These are phyloP conservation scores for Helicoverpa armigera DNA, from an alignment of 1,140 invertebrate genomes.

Conservation along the genomic window DNA sequence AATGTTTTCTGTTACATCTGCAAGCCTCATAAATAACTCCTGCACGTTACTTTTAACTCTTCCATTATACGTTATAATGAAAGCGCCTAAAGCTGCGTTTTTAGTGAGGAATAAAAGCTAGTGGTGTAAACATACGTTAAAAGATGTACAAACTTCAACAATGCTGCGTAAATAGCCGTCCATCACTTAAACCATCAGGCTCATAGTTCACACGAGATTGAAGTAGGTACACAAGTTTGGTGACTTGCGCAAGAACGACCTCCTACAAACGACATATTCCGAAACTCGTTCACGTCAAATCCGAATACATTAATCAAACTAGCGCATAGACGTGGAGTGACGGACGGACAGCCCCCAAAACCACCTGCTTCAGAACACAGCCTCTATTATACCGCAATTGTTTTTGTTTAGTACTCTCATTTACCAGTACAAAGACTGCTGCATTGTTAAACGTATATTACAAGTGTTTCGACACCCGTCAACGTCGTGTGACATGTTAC, in stretches of 20 bases:
- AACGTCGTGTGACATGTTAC: slow-evolving; percentile 74
- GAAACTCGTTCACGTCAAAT: slow-evolving; percentile 54
- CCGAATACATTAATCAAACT: slow-evolving; percentile 73
- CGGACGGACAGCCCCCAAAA: slow-evolving; percentile 69
- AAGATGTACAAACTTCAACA: slow-evolving; percentile 14
- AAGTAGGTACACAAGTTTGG: slow-evolving; percentile 34
- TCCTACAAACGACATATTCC: slow-evolving; percentile 43
- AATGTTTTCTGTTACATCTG: slow-evolving; percentile 45
- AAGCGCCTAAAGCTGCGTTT: neutral
- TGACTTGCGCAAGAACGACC: slow-evolving; percentile 22
- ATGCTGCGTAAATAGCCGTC: neutral
- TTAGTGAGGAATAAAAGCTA: slow-evolving; percentile 8
- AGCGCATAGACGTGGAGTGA: slow-evolving; percentile 59
- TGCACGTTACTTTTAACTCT: slow-evolving; percentile 39
- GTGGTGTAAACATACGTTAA: slow-evolving; percentile 15
- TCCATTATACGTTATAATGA: slow-evolving; percentile 18
- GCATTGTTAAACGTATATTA: slow-evolving; percentile 73
- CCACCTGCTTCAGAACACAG: slow-evolving; percentile 71
- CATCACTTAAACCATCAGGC: slow-evolving; percentile 22
- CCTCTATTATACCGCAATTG: slow-evolving; percentile 74
- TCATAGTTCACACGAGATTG: slow-evolving; percentile 33
- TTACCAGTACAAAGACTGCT: slow-evolving; percentile 67
- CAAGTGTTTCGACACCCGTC: slow-evolving; percentile 81
- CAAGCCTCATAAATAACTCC: slow-evolving; percentile 31
- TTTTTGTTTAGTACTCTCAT: slow-evolving; percentile 76